Evolutionary conservation across 2,797 vertebrate genomes (phyloP), one percentile per base, ranked within the genome.

Genomic region (Poecilia velifera): DNA sequence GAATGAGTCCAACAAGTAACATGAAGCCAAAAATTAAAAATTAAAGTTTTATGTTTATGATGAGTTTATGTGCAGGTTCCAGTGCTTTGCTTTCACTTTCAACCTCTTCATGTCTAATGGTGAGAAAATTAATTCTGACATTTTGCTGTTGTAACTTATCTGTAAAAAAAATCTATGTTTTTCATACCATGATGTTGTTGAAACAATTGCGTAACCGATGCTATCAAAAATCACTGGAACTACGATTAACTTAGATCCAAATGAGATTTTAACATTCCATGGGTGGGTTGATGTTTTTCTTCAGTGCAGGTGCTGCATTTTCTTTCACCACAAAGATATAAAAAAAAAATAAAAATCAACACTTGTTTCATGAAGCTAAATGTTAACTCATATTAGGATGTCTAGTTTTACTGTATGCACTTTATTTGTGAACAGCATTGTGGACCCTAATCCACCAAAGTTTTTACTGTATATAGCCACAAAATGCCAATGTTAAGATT

Each of bases 141-240:
- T 46, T 47, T 20, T 18, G 18, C 70, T 0, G 43, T 7, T 71
- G 41, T 25, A 72, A 6, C 45, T 22, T 49, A 34, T 34, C 45
- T 72, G 2, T 20, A 72, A 18, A 46, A 49, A 31, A 18, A 72
- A 34, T 20, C 16, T 5, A 47, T 34, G 3, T 53, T 74, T n/a
- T 64, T 53, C 64, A 81, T 78, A 80, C 14, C 72, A 77, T 0
- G 12, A 12, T 64, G 25, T 47, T 76, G 49, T 7, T 59, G 25
- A 18, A 41, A 4, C 1, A 47, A 6, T 31, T 10, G 18, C 47
- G 76, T 51, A 71, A 64, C 34, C 22, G 64, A 83, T 71, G 16
- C 68, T 47, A 80, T 88, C 82, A 10, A 75, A 73, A 74, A 77
- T 55, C 39, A 39, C 57, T 51, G 13, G n/a, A 76, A 51, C 34